These are phyloP conservation scores for Camelus dromedarius DNA, from an alignment of 2,113 vertebrate genomes.

Conservation along the genomic window DNA sequence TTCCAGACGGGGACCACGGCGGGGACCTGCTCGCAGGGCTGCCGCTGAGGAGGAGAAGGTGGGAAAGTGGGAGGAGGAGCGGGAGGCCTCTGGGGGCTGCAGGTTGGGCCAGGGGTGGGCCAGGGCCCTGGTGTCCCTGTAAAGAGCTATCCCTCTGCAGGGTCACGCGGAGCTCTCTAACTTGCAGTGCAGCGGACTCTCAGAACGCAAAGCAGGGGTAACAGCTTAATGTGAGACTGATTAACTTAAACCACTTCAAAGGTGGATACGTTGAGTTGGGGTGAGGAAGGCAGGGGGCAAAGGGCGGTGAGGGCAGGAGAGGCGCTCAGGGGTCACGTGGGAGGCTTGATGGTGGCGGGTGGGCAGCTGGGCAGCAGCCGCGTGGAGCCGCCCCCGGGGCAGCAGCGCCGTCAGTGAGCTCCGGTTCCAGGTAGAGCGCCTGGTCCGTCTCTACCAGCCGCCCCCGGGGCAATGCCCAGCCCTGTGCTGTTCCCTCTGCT, in stretches of 20 bases:
- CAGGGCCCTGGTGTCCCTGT: background rate
- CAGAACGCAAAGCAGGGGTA: background rate
- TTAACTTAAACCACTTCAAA: background rate
- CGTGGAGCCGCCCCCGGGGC: background rate
- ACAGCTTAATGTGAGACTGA: background rate
- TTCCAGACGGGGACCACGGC: fast-evolving
- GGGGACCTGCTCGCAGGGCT: too few relatives aligned
- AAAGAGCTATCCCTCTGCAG: background rate
- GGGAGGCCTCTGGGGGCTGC: too few relatives aligned
- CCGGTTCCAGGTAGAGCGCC: background rate
- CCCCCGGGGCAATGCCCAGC: fast-evolving
- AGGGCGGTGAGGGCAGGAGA: background rate
- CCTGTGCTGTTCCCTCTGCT: too few relatives aligned
- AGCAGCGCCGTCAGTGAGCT: background rate
- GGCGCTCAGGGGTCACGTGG: background rate
- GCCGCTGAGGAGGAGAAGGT: background rate
- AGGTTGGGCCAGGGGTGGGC: background rate
- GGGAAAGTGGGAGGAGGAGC: fast-evolving
- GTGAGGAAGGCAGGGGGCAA: background rate
- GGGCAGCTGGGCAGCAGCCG: background rate
- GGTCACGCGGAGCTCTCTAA: background rate
- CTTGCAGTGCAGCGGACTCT: background rate
- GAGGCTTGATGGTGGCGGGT: background rate
- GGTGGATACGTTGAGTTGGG: background rate
- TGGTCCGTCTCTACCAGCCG: background rate